Conservation (phyloP, 2,797 vertebrate genomes). For the Amniataba percoides region DNA sequence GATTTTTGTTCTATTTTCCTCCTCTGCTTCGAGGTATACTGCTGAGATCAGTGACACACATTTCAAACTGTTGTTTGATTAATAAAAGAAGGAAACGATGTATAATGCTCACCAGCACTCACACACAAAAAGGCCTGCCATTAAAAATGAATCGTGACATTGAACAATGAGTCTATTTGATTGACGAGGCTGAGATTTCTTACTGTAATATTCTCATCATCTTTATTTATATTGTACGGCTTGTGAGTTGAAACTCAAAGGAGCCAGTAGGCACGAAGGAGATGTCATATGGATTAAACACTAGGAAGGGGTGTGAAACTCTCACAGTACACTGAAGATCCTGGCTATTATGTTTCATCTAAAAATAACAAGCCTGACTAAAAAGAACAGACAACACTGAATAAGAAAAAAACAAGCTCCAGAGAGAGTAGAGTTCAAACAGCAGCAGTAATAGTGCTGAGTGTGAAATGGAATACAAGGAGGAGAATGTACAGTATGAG, state of each 20-base stretch:
- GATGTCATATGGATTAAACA: slow-evolving; percentile 84
- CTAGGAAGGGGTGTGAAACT: slow-evolving; percentile 78
- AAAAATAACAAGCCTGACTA: slow-evolving; percentile 86
- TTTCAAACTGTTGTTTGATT: slow-evolving; percentile 87
- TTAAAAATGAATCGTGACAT: slow-evolving; percentile 85
- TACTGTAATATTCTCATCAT: slow-evolving; percentile 83
- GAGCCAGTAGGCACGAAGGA: slow-evolving; percentile 74
- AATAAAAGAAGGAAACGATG: slow-evolving; percentile 85
- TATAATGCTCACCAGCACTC: slow-evolving; percentile 78
- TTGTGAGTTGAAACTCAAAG: slow-evolving; percentile 77
- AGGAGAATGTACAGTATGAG: slow-evolving; percentile 73
- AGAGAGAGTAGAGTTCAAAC: slow-evolving; percentile 77
- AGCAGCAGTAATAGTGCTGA: slow-evolving; percentile 74
- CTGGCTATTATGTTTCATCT: slow-evolving; percentile 85
- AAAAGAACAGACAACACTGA: slow-evolving; percentile 77
- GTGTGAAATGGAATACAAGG: slow-evolving; percentile 70
- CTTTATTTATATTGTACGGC: slow-evolving; percentile 82
- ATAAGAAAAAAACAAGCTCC: slow-evolving; percentile 67
- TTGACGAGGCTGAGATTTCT: slow-evolving; percentile 80
- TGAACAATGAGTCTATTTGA: slow-evolving; percentile 81
- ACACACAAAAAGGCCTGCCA: slow-evolving; percentile 77
- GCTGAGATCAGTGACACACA: slow-evolving; percentile 82
- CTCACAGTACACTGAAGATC: slow-evolving; percentile 79
- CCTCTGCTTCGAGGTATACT: slow-evolving; percentile 77
- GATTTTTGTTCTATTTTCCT: slow-evolving; percentile 80